Evolutionary conservation across 2,888 invertebrate species (phyloP).

Genomic region (Drosophila putrida): DNA sequence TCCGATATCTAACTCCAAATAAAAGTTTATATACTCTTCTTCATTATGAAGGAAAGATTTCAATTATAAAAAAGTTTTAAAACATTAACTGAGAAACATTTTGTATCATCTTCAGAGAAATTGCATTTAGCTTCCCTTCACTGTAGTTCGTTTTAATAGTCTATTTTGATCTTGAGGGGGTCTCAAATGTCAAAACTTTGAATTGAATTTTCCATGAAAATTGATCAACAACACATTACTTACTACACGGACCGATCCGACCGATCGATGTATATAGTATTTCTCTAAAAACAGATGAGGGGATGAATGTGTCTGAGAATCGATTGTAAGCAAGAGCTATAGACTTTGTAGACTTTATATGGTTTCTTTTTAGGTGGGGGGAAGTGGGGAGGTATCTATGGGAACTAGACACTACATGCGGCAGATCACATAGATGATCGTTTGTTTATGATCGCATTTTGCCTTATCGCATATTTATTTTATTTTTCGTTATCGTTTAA

Average conservation of each 20-base stretch:
- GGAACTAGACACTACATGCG: neutral
- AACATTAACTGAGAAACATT: no score
- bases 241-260: neutral
- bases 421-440: conserved; percentile 9
- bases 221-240: conserved; percentile 16
- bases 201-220: conserved; percentile 41
- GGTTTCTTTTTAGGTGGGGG: conserved; percentile 1
- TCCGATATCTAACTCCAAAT: no score
- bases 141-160: conserved; percentile 13
- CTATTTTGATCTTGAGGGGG: neutral
- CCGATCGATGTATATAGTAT: conserved; percentile 1
- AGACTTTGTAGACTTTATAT: conserved; percentile 6
- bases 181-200: conserved; percentile 33
- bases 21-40: no score
- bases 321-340: conserved; percentile 23
- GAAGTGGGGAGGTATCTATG: neutral
- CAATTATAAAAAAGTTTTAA: no score
- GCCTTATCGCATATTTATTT: conserved; percentile 42
- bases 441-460: conserved; percentile 14
- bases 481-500: conserved; percentile 8
- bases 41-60: no score
- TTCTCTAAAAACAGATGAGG: neutral
- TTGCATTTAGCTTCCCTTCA: neutral
- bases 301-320: conserved; percentile 7
- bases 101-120: no score